phyloP scores from a whole-genome alignment of 2,797 vertebrate genomes.

The Paguma larvata region DNA sequence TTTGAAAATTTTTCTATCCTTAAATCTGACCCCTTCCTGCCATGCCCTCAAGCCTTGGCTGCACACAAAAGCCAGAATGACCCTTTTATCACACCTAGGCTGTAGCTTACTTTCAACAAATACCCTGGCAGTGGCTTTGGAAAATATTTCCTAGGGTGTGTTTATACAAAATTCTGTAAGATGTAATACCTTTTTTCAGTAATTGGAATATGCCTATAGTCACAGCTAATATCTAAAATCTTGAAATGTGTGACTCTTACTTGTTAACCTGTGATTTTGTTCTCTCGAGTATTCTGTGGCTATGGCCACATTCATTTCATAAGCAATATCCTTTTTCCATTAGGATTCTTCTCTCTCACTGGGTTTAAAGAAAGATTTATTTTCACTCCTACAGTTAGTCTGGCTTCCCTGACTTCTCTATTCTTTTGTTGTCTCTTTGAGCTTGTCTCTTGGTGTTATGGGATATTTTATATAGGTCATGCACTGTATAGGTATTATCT shows the following conservation, averaged over 20 bases:
- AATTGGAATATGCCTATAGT: conserved; percentile 70
- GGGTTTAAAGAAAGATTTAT: conserved; percentile 75
- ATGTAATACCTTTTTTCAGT: conserved; percentile 56
- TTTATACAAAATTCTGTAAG: conserved; percentile 74
- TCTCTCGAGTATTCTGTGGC: conserved; percentile 43
- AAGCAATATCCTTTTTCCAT: conserved; percentile 64
- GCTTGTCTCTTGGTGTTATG: conserved; percentile 63
- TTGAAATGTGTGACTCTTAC: conserved; percentile 66
- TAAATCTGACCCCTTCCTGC: conserved; percentile 40
- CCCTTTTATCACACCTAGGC: conserved; percentile 58
- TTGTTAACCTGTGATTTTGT: conserved; percentile 80
- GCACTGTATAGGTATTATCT: conserved; percentile 66
- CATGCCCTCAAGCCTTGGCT: conserved; percentile 38
- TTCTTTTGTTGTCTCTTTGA: conserved; percentile 79
- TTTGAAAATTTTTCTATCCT: conserved; percentile 69
- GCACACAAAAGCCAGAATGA: conserved; percentile 63
- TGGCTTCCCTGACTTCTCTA: conserved; percentile 55
- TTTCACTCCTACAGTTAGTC: conserved; percentile 69
- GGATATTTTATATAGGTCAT: conserved; percentile 82
- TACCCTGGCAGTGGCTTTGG: conserved; percentile 37
- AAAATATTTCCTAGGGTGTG: conserved; percentile 74
- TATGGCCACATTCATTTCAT: conserved; percentile 51
- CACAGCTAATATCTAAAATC: conserved; percentile 69
- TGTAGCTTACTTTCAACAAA: conserved; percentile 61
- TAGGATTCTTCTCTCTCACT: conserved; percentile 61